Conservation (phyloP, 2,113 vertebrate genomes). For the Limanda limanda region DNA sequence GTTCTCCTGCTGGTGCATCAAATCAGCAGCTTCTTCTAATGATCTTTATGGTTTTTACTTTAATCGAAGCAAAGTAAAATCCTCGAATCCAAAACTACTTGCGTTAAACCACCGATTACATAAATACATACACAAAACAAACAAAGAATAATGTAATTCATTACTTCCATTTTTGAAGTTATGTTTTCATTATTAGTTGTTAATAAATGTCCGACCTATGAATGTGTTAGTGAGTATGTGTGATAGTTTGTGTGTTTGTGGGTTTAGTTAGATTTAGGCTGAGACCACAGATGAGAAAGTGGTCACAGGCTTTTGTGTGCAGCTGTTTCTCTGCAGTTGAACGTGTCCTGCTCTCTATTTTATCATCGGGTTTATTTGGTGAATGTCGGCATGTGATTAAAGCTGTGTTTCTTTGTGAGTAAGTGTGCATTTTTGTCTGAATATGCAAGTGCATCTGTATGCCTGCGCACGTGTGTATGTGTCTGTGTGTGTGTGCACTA, state of each 20-base stretch:
- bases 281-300: neutral
- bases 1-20: too few species aligned
- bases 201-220: neutral
- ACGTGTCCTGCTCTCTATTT: neutral
- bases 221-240: neutral
- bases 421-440: constrained; percentile 24
- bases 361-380: neutral
- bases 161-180: constrained; percentile 6
- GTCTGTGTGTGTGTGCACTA: constrained; percentile 12
- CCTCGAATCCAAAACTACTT: too few species aligned
- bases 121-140: too few species aligned
- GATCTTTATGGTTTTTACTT: too few species aligned
- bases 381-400: neutral
- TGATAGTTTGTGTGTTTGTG: constrained; percentile 9
- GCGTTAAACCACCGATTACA: too few species aligned
- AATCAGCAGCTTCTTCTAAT: too few species aligned
- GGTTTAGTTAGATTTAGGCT: neutral
- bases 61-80: too few species aligned
- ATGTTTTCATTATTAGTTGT: neutral
- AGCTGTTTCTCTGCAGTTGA: neutral
- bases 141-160: too few species aligned
- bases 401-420: constrained; percentile 28
- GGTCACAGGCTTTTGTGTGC: neutral
- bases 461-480: constrained; percentile 20
- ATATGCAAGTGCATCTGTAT: constrained; percentile 8